Base-by-base conservation (phyloP, 2,888 invertebrate species). In the Aphidius colemani region DNA sequence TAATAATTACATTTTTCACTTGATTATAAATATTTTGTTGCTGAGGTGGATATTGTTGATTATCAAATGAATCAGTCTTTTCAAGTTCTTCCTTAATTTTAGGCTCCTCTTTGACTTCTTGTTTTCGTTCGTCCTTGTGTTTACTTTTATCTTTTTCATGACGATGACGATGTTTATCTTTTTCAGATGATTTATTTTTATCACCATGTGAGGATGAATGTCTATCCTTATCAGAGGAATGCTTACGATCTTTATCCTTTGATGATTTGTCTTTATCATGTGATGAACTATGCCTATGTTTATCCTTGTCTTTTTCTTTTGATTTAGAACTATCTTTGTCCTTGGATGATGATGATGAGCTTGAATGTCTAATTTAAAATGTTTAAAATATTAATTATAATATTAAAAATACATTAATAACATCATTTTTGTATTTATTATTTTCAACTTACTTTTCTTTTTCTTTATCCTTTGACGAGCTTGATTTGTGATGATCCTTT, bases 51-150 rank as follows among this genome's bases (percentile, higher is more conserved):
- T 57, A 59, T 49, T 68, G 63, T 68, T 74, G 72, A 44, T 72
- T 63, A 57, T 75, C 74, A 67, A 71, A 69, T 59, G 72, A 72
- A 70, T 76, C 70, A 66, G 72, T 70, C 67, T 69, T 71, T 59
- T 71, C 61, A 64, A 61, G 61, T 64, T 74, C 77, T 69, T 85
- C 84, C 70, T 84, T 82, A 70, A 84, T 83, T 65, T 83, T 78
- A 7, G 66, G 61, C 59, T 70, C 45, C 53, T 75, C 74, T 61
- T 78, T 76, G 39, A 67, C 51, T 61, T 74, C 77, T 71, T 86
- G 84, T 86, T 88, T 61, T 11, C 57, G 61, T 62, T 88, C 88
- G 76, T 86, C 80, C 11, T 74, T 74, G 67, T 79, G 77, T 66
- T 80, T 82, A 11, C 11, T 49, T 7, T 75, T 75, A 55, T 81